These are phyloP conservation scores for Aegypius monachus DNA, from an alignment of 2,113 vertebrate species.

Conservation along the genomic window DNA sequence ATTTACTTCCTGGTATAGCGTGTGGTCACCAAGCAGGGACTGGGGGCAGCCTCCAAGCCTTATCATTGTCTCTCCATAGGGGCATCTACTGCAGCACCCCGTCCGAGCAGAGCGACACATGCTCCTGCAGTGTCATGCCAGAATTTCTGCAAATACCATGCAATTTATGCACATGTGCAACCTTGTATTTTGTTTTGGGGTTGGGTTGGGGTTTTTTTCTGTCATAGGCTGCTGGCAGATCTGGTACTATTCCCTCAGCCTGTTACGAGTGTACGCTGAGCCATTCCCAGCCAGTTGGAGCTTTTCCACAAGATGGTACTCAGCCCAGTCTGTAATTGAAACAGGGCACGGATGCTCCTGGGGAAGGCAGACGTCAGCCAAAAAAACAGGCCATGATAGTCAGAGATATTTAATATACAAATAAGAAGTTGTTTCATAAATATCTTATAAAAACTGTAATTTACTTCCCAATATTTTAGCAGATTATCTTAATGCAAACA, in stretches of 20 bases:
- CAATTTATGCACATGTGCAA: neutral
- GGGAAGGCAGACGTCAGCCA: neutral
- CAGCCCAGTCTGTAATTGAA: conserved; percentile 45
- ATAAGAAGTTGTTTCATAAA: conserved; percentile 70
- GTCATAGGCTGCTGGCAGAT: neutral
- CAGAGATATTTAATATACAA: conserved; percentile 67
- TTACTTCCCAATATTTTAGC: conserved; percentile 70
- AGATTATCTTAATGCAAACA: conserved; percentile 76
- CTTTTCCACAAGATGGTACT: conserved; percentile 41
- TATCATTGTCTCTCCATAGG: neutral
- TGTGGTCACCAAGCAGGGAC: neutral
- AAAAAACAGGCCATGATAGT: conserved; percentile 1
- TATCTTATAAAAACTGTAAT: conserved; percentile 70
- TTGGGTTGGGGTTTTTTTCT: neutral
- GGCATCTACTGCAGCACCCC: neutral
- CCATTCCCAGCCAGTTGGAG: conserved; percentile 35
- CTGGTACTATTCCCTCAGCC: neutral
- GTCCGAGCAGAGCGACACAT: fast-evolving
- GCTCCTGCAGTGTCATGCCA: neutral
- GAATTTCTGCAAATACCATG: neutral
- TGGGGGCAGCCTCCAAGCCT: neutral
- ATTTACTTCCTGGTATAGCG: neutral
- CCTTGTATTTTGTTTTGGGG: neutral
- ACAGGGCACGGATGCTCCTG: neutral
- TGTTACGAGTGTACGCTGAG: neutral